Evolutionary conservation across 92 coral and sea anemone genomes (phyloP).

Genomic region (Palythoa grandis): DNA sequence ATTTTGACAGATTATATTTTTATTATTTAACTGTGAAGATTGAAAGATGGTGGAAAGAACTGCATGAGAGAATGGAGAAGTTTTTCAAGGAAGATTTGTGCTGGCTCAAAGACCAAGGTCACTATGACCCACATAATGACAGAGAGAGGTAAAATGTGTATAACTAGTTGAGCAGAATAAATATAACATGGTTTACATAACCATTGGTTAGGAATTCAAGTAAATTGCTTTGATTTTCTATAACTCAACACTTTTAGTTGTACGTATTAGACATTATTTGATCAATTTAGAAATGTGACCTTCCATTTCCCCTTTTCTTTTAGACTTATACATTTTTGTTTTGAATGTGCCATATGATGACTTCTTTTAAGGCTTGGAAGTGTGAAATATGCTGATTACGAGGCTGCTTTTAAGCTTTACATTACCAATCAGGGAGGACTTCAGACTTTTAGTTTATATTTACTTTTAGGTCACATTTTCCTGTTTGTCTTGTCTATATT

Average conservation of each 20-base stretch:
- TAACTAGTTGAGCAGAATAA: background rate
- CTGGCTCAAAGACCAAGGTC: slow-evolving; percentile 7
- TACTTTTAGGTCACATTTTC: too few relatives aligned
- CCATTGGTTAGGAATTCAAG: slow-evolving; percentile 1
- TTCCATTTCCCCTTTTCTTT: background rate
- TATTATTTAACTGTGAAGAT: too few relatives aligned
- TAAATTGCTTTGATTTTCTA: background rate
- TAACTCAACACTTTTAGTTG: background rate
- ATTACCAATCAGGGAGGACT: too few relatives aligned
- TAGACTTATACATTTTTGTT: slow-evolving; percentile 3
- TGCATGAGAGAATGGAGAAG: too few relatives aligned
- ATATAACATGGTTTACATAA: background rate
- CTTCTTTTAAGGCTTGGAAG: background rate
- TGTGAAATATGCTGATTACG: background rate
- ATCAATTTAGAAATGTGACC: background rate
- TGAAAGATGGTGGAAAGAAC: too few relatives aligned
- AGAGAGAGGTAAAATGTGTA: background rate
- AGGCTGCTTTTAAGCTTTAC: background rate
- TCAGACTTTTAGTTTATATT: too few relatives aligned
- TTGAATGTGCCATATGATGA: slow-evolving; percentile 1
- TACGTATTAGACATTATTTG: background rate
- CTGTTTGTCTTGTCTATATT: too few relatives aligned
- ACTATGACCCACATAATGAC: slow-evolving; percentile 15
- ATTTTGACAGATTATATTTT: too few relatives aligned
- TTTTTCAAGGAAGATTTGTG: too few relatives aligned